Evolutionary conservation across 2,797 vertebrate genomes (phyloP).

Genomic region (Melanogrammus aeglefinus): DNA sequence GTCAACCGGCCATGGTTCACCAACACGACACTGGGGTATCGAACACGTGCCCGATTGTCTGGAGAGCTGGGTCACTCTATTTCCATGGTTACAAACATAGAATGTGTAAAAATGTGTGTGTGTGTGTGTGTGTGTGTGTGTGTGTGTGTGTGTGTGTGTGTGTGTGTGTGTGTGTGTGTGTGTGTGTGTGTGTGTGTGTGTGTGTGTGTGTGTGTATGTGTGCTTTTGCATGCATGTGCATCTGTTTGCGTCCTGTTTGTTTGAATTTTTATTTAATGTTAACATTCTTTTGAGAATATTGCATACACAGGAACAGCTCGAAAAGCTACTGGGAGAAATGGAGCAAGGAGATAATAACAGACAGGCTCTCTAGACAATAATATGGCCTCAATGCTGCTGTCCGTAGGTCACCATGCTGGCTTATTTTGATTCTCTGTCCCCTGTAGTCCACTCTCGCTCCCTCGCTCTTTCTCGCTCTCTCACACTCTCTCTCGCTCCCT

Average conservation of each 20-base stretch:
- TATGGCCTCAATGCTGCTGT: slow-evolving; percentile 34
- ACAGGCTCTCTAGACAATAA: slow-evolving; percentile 31
- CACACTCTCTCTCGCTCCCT: background rate
- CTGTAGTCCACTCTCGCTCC: background rate
- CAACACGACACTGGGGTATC: background rate
- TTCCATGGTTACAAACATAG: slow-evolving; percentile 42
- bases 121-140: slow-evolving; percentile 10
- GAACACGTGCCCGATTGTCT: slow-evolving; percentile 10
- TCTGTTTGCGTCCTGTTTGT: slow-evolving; percentile 1
- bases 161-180: slow-evolving; percentile 12
- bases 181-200: slow-evolving; percentile 9
- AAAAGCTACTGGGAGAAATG: slow-evolving; percentile 2
- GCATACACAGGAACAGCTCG: too few relatives aligned
- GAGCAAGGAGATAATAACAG: slow-evolving; percentile 42
- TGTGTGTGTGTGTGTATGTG: slow-evolving; percentile 7
- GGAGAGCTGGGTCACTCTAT: slow-evolving; percentile 28
- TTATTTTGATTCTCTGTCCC: background rate
- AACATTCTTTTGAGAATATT: too few relatives aligned
- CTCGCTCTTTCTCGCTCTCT: background rate
- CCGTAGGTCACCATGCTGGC: slow-evolving; percentile 21
- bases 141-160: slow-evolving; percentile 13
- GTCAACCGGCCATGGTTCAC: too few relatives aligned
- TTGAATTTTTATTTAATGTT: background rate
- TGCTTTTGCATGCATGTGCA: background rate
- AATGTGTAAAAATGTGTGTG: slow-evolving; percentile 45